Percentiles rank a stretch among this genome's conserved stretches.
Evolutionary conservation across 2,797 vertebrate species (phyloP).

Genomic region (Myotis myotis): DNA sequence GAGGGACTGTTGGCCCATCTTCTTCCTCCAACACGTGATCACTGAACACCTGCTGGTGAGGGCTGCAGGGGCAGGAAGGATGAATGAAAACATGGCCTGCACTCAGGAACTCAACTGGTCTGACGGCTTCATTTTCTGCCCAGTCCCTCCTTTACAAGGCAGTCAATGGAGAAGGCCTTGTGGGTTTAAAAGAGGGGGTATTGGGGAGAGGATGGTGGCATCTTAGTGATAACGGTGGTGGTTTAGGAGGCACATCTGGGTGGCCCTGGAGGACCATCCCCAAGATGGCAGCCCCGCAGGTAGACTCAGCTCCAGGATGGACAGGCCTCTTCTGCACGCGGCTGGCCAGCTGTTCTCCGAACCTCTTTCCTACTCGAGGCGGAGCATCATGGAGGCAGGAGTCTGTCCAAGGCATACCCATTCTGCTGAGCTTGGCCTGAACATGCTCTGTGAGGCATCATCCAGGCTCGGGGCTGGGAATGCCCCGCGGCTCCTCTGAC

Average conservation of each 20-base stretch:
- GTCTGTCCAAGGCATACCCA: not conserved
- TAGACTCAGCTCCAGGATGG: not conserved
- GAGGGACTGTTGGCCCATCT: rapidly evolving
- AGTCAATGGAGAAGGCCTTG: not conserved
- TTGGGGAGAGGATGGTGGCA: not conserved
- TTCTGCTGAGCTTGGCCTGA: not conserved
- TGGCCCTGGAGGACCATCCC: not conserved
- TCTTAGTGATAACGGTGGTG: not conserved
- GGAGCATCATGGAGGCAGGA: rapidly evolving
- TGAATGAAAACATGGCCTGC: not conserved
- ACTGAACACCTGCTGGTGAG: rapidly evolving
- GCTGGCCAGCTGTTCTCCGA: not conserved
- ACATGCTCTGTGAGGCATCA: rapidly evolving
- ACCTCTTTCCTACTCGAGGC: not conserved
- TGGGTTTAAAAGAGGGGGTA: not conserved
- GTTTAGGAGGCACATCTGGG: not conserved
- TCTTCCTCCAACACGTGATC: rapidly evolving
- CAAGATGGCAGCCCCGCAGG: rapidly evolving
- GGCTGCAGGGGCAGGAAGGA: not conserved
- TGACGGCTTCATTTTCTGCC: not conserved
- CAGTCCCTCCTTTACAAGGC: not conserved
- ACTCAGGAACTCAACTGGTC: not conserved
- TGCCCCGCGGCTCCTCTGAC: not conserved
- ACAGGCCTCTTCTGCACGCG: not conserved
- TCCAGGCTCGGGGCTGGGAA: not conserved